A percentile compares a stretch with the other conserved stretches of the same genome.
Conservation (phyloP, 2,888 invertebrate genomes). For the Nephrotoma flavescens region DNA sequence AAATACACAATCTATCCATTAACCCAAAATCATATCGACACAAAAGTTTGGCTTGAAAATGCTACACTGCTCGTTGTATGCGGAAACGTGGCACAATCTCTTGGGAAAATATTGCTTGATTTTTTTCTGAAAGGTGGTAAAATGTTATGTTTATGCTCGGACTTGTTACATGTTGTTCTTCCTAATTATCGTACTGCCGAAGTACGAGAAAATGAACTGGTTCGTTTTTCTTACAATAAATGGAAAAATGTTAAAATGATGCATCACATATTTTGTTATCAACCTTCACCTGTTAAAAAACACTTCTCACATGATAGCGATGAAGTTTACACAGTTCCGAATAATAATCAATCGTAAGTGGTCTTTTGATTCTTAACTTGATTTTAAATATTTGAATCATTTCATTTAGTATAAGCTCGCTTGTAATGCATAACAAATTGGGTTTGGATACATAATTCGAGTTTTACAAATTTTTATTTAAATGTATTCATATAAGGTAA, state of each 20-base stretch:
- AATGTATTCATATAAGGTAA: too few relatives aligned
- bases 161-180: constrained; percentile 59
- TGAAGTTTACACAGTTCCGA: constrained; percentile 36
- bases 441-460: not conserved
- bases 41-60: constrained; percentile 37
- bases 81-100: constrained; percentile 50
- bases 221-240: constrained; percentile 67
- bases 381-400: not conserved
- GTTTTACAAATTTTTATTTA: too few relatives aligned
- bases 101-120: constrained; percentile 51
- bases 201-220: constrained; percentile 69
- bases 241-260: constrained; percentile 76
- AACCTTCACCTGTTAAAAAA: constrained; percentile 69
- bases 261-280: constrained; percentile 79
- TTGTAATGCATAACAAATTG: not conserved
- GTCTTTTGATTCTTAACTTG: not conserved
- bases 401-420: not conserved
- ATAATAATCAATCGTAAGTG: constrained; percentile 29
- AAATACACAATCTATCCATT: constrained; percentile 56
- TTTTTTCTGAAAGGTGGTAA: constrained; percentile 61
- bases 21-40: constrained; percentile 26
- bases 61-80: constrained; percentile 61
- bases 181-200: constrained; percentile 75
- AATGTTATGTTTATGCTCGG: constrained; percentile 65
- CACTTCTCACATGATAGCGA: constrained; percentile 67